Evolutionary conservation across 2,113 vertebrate species (phyloP).

Genomic region (Dissostichus mawsoni): DNA sequence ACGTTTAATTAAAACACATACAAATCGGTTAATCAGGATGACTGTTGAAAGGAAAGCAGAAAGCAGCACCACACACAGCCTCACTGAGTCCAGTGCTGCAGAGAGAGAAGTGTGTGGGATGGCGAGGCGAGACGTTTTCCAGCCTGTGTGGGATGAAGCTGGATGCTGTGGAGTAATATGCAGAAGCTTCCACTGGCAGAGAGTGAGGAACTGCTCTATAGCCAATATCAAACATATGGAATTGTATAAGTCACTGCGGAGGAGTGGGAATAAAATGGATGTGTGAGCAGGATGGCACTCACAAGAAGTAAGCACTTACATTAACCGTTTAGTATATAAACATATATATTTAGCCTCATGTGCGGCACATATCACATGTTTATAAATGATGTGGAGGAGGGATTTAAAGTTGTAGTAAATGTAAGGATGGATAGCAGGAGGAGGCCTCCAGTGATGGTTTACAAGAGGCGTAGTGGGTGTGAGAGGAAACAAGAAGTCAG

Average conservation of each 20-base stretch:
- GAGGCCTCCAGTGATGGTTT: slow-evolving; percentile 16
- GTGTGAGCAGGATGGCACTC: not conserved
- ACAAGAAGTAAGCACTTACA: not conserved
- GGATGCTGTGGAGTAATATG: slow-evolving; percentile 25
- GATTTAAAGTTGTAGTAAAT: slow-evolving; percentile 8
- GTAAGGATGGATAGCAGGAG: slow-evolving; percentile 10
- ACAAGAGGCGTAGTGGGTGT: slow-evolving; percentile 43
- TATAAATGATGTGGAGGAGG: not conserved
- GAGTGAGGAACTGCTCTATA: slow-evolving; percentile 11
- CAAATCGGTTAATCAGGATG: not conserved
- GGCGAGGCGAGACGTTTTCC: slow-evolving; percentile 49
- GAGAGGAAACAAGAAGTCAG: slow-evolving; percentile 27
- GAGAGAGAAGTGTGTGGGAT: slow-evolving; percentile 58
- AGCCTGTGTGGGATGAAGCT: slow-evolving; percentile 67
- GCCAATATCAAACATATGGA: not conserved
- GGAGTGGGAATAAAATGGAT: slow-evolving; percentile 33
- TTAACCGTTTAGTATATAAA: not conserved
- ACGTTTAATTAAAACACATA: not conserved
- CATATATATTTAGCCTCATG: not conserved
- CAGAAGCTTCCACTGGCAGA: slow-evolving; percentile 9
- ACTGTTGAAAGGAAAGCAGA: slow-evolving; percentile 11
- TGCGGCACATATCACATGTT: not conserved
- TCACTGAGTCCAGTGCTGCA: slow-evolving; percentile 17
- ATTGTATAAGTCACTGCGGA: slow-evolving; percentile 52
- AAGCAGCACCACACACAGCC: not conserved